phyloP scores from a whole-genome alignment of 2,797 vertebrate genomes.

The Diglossa cyanea region DNA sequence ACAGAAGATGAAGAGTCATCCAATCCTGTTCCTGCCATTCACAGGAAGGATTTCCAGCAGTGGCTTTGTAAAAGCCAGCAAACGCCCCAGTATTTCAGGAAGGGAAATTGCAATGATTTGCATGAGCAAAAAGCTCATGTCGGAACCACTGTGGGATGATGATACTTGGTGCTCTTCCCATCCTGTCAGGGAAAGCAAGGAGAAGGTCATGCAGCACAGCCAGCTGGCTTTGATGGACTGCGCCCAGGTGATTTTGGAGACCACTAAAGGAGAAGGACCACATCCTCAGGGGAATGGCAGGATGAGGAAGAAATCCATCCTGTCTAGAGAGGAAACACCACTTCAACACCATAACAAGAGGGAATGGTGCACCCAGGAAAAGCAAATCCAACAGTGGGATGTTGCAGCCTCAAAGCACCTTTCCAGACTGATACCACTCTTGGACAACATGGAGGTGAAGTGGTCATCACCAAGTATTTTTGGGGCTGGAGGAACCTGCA shows the following conservation, averaged over 20 bases:
- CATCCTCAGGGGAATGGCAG: background rate
- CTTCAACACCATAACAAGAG: accelerated
- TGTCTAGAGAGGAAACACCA: background rate
- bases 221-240: accelerated
- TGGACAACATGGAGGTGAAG: background rate
- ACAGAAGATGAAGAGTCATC: background rate
- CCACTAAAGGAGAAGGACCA: background rate
- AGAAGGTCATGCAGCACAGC: background rate
- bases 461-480: background rate
- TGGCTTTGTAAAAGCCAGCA: background rate
- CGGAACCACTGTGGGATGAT: background rate
- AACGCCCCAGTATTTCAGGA: background rate
- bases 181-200: background rate
- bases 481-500: background rate
- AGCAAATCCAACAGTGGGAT: accelerated
- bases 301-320: background rate
- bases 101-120: background rate
- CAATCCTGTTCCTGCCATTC: background rate
- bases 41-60: background rate
- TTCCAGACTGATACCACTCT: background rate
- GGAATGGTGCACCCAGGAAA: accelerated
- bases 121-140: background rate
- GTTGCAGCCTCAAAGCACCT: background rate
- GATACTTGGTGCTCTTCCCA: background rate
- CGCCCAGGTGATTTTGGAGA: background rate